Evolutionary conservation across 2,113 vertebrate genomes (phyloP), one percentile per base, ranked within the genome.

Genomic region (Penelope pileata): DNA sequence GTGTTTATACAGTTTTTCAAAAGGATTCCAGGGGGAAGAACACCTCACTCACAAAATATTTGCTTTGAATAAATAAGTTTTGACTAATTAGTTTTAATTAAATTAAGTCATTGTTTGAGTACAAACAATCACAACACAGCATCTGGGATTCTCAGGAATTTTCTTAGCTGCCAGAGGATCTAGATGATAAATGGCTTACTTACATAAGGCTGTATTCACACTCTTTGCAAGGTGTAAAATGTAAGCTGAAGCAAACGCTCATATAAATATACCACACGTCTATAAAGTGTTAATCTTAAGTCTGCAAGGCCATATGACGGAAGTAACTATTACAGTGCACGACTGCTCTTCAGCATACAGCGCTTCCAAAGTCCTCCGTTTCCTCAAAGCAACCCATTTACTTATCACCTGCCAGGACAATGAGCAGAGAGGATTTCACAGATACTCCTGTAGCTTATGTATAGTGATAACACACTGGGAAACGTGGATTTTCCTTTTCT

Each of bases 401-500:
- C 53, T 53, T 75, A 51, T 83, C 90, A 96, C 80, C 9, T 84
- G 59, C 81, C 66, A 60, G 22, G 88, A 95, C 86, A 90, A 84
- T 74, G 83, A 86, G 91, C 16, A 83, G 53, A 59, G 63, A 89
- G 38, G 90, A 91, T 92, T 93, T 92, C 6, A 8, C 38, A 79
- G 79, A 94, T 50, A 73, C 68, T 73, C 54, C 66, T 29, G 67
- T 75, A 91, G 87, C 32, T 91, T 58, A 58, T 42, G 36, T 7
- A 4, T 18, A 34, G 79, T 66, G 88, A 87, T 84, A 95, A 87
- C 43, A 64, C n/a, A 88, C 45, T 51, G 66, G 73, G 47, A 91
- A 88, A 56, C 60, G 83, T 68, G 63, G 60, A 84, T 96, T 95
- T 96, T 93, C 90, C 76, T 96, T 96, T 95, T 92, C 86, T 88